A percentile compares a stretch with the other conserved stretches of the same genome.
These are phyloP conservation scores for Andinoacara biseriatus DNA, from an alignment of 2,113 vertebrate species.

Conservation along the genomic window DNA sequence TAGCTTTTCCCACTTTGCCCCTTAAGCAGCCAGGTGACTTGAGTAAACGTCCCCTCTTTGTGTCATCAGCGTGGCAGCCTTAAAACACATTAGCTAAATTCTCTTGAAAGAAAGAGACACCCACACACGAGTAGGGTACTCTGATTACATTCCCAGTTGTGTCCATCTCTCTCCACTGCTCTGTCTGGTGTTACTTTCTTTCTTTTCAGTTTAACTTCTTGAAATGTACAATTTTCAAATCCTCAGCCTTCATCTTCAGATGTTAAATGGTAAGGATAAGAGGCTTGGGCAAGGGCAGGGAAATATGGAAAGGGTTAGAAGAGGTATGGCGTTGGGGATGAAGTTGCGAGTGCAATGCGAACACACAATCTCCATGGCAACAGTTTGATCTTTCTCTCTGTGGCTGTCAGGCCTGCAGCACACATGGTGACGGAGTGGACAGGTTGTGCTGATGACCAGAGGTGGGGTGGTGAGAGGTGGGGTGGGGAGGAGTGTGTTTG, in stretches of 20 bases:
- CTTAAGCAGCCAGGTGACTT: background rate
- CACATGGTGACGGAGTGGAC: conserved; percentile 76
- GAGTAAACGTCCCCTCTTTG: conserved; percentile 18
- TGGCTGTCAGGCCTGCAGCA: conserved; percentile 71
- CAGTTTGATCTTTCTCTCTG: conserved; percentile 75
- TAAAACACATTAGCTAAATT: conserved; percentile 21
- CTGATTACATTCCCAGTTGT: conserved; percentile 28
- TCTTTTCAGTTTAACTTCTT: background rate
- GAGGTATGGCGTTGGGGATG: conserved; percentile 66
- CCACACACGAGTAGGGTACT: conserved; percentile 39
- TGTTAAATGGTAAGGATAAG: conserved; percentile 32
- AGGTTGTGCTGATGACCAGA: conserved; percentile 75
- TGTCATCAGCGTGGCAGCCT: conserved; percentile 34
- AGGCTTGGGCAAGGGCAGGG: conserved; percentile 24
- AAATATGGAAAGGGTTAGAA: conserved; percentile 79
- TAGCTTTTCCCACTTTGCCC: background rate
- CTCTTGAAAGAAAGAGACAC: conserved; percentile 9
- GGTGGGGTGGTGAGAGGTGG: conserved; percentile 39
- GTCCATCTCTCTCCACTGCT: background rate
- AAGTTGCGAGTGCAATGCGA: conserved; percentile 71
- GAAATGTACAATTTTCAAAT: conserved; percentile 14
- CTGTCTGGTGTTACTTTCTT: background rate
- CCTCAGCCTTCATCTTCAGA: conserved; percentile 35
- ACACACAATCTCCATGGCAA: conserved; percentile 83
- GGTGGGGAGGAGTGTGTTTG: conserved; percentile 23